phyloP scores from a whole-genome alignment of 2,888 invertebrate genomes.

The Polyploca ridens region DNA sequence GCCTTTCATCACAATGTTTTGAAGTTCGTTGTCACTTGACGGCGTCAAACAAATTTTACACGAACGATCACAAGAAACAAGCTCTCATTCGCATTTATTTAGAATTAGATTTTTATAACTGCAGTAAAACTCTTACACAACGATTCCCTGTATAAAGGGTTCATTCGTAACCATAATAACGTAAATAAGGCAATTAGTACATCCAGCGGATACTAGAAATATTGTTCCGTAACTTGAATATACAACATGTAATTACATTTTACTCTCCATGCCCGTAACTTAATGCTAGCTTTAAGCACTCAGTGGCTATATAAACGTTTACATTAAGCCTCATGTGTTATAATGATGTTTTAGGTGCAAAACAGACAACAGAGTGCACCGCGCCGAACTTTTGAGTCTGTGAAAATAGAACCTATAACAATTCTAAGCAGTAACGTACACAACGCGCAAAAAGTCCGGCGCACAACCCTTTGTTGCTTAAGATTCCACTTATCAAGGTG shows the following conservation, averaged over 20 bases:
- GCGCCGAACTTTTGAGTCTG: too few species aligned
- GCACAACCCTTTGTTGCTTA: too few species aligned
- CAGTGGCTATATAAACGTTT: neutral
- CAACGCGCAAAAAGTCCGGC: too few species aligned
- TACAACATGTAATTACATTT: slow-evolving; percentile 40
- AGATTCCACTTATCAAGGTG: too few species aligned
- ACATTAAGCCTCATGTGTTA: neutral
- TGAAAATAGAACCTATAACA: too few species aligned
- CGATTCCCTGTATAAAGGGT: slow-evolving; percentile 35
- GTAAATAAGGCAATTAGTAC: slow-evolving; percentile 58
- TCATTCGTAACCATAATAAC: slow-evolving; percentile 46
- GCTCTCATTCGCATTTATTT: neutral
- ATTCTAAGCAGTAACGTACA: too few species aligned
- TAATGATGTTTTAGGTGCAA: too few species aligned
- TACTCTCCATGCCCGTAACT: slow-evolving; percentile 19
- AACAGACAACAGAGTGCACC: too few species aligned
- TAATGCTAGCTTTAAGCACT: slow-evolving; percentile 24
- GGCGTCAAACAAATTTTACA: too few species aligned
- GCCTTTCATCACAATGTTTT: too few species aligned
- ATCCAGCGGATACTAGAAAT: slow-evolving; percentile 56
- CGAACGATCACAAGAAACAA: too few species aligned
- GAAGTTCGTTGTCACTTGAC: too few species aligned
- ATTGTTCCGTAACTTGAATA: slow-evolving; percentile 44
- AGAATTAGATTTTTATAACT: neutral
- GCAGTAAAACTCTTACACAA: neutral